Evolutionary conservation across 2,113 vertebrate genomes (phyloP).

Genomic region (Corythornis vintsioides): DNA sequence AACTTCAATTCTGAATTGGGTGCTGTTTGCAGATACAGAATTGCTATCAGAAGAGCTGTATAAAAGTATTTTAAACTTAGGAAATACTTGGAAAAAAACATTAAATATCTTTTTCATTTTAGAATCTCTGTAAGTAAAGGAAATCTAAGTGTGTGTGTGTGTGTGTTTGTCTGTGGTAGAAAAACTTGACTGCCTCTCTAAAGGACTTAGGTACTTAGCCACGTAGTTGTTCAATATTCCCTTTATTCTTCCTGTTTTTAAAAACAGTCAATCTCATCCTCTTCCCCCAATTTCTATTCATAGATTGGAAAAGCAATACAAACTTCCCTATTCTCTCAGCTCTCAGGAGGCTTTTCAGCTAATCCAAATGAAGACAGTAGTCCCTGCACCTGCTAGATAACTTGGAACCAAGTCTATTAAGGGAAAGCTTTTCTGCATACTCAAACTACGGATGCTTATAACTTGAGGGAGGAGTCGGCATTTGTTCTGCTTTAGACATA

Average conservation of each 20-base stretch:
- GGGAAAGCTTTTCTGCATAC: background rate
- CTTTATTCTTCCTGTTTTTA: background rate
- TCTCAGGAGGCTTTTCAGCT: constrained; percentile 62
- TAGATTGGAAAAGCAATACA: constrained; percentile 68
- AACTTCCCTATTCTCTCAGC: constrained; percentile 64
- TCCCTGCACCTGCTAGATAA: constrained; percentile 42
- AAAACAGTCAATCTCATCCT: constrained; percentile 20
- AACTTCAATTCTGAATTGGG: background rate
- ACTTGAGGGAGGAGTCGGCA: background rate
- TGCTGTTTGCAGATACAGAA: background rate
- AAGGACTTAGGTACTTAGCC: rapidly evolving
- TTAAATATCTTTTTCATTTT: background rate
- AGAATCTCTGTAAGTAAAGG: background rate
- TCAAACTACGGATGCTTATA: background rate
- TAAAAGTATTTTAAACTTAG: background rate
- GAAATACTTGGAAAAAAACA: background rate
- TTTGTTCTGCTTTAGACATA: background rate
- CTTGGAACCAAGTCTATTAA: background rate
- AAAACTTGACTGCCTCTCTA: background rate
- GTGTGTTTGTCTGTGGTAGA: background rate
- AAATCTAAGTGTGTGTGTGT: background rate
- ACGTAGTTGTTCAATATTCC: background rate
- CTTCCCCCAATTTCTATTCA: constrained; percentile 38
- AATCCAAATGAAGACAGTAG: constrained; percentile 42
- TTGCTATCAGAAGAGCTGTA: background rate